Base-by-base conservation (phyloP, 2,797 vertebrate species). In the Pipistrellus kuhlii region DNA sequence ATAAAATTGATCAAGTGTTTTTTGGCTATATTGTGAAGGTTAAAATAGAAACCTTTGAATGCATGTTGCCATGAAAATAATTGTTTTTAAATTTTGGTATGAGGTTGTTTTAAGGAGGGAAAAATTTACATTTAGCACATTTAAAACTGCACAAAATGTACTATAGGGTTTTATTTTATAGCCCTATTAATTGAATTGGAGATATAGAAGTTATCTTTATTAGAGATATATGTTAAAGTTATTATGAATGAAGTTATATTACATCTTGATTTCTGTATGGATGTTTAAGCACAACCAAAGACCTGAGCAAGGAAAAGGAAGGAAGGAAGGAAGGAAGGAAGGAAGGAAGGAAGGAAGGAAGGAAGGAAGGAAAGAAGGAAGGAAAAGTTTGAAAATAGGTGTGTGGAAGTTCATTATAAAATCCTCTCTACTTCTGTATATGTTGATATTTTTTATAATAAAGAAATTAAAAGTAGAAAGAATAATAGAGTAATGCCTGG, bases 141-240 rank as follows among this genome's bases (percentile, higher is more conserved):
- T 62, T 85, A 32, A 85, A 92, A 77, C 11, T 88, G 8, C 17
- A 53, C 12, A 94, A 41, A 88, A 35, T 68, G 2, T 21, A 66
- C 64, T 72, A 17, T 12, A 92, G 32, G 9, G 81, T 94, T 81
- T 88, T 14, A 75, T 84, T 80, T 92, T 77, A 90, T 73, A 76
- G 13, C 59, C 20, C 59, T 7, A 68, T 68, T 48, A 94, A 66
- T 85, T 90, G 27, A 84, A 59, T 44, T 82, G 18, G 14, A 87
- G 38, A 55, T 41, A 89, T 69, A 66, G n/a, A 64, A 64, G 6
- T 69, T 87, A 35, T 46, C 3, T 51, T 55, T 93, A 86, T 83
- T 68, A 75, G 30, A 72, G 25, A 20, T 64, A 10, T 1, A 62
- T 46, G 46, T 76, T 86, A 80, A 83, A 69, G 9, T 38, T 69